Evolutionary conservation across 2,113 vertebrate genomes (phyloP).

Genomic region (Centropus unirufus): DNA sequence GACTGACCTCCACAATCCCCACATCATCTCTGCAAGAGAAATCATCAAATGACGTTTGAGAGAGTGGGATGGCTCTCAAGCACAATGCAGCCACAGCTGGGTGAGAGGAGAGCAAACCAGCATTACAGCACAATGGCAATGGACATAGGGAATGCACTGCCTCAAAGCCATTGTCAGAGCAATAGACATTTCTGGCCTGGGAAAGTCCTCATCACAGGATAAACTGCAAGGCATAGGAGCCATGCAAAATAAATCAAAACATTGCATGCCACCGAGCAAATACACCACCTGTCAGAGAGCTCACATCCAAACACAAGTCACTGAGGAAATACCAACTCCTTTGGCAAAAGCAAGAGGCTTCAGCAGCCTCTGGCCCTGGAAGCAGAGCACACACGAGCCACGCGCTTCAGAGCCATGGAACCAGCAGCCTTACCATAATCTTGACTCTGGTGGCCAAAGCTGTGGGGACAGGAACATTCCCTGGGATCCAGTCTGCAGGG

Average conservation of each 20-base stretch:
- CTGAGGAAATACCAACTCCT: neutral
- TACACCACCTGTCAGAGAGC: neutral
- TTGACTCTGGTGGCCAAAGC: neutral
- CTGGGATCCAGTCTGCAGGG: neutral
- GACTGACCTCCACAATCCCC: neutral
- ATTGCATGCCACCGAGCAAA: neutral
- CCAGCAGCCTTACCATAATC: neutral
- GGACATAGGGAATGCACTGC: neutral
- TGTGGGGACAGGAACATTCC: fast-evolving
- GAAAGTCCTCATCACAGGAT: neutral
- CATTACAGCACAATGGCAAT: neutral
- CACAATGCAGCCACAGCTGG: neutral
- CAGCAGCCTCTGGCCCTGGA: neutral
- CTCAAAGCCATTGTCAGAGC: neutral
- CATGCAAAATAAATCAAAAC: neutral
- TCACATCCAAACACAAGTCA: neutral
- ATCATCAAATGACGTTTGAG: neutral
- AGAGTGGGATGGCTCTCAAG: neutral
- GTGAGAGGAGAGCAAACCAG: neutral
- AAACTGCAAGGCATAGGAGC: neutral
- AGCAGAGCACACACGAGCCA: neutral
- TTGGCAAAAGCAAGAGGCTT: neutral
- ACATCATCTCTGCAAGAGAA: neutral
- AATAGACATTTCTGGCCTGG: neutral
- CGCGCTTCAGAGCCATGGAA: neutral